Conservation (phyloP, 2,888 invertebrate genomes). For the Gerosis bhagava region DNA sequence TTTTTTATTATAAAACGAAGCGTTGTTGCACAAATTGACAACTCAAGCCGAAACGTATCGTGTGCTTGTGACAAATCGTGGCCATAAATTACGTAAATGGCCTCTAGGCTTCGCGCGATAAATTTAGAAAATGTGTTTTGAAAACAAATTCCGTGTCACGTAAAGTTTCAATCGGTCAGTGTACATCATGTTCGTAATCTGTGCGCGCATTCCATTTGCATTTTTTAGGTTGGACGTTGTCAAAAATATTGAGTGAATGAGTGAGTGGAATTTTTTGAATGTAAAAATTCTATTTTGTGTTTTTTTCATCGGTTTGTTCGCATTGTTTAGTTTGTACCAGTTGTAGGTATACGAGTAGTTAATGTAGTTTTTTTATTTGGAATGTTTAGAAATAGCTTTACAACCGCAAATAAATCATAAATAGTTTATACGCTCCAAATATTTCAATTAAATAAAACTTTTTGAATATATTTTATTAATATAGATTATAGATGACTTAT, state of each 20-base stretch:
- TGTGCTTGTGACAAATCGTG: slow-evolving; percentile 46
- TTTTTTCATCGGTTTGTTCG: not conserved
- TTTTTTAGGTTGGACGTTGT: slow-evolving; percentile 20
- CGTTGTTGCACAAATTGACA: slow-evolving; percentile 43
- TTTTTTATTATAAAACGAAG: slow-evolving; percentile 3
- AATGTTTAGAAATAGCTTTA: too few species aligned
- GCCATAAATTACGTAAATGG: slow-evolving; percentile 49
- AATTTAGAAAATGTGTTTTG: slow-evolving; percentile 41
- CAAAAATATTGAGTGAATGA: slow-evolving; percentile 15
- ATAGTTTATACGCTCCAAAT: too few species aligned
- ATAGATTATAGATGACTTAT: too few species aligned
- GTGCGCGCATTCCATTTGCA: slow-evolving; percentile 18
- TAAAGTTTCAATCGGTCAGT: slow-evolving; percentile 22
- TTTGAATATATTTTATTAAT: too few species aligned
- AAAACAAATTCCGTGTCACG: slow-evolving; percentile 35
- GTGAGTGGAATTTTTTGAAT: slow-evolving; percentile 11
- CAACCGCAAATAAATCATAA: too few species aligned
- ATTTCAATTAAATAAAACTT: too few species aligned
- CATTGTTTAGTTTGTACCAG: too few species aligned
- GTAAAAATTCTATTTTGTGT: slow-evolving; percentile 16
- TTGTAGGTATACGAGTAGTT: too few species aligned
- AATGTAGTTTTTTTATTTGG: too few species aligned
- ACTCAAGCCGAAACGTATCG: slow-evolving; percentile 47
- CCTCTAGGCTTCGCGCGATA: slow-evolving; percentile 44
- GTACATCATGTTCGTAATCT: slow-evolving; percentile 23